Base-by-base conservation (phyloP, 2,113 vertebrate species). In the Corythornis vintsioides region DNA sequence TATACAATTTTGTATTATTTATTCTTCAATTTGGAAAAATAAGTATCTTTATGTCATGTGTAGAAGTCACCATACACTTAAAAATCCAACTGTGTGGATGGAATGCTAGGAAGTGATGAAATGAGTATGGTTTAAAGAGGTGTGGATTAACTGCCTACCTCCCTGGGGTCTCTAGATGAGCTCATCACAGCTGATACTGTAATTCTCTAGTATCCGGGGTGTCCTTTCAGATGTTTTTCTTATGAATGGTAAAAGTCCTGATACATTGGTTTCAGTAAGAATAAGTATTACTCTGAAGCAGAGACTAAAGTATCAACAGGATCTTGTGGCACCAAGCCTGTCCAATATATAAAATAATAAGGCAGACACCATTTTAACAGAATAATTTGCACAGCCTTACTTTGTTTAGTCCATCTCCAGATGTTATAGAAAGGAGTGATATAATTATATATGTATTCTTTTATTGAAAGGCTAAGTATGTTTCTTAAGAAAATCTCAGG, bases 171-270 rank as follows among this genome's bases (percentile, higher is more conserved):
- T 45, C n/a, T 28, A 7, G 9, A 15, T 1, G 15, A 55, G 45
- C 48, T 71, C 2, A 0, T 9, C 48, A 21, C 2, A 5, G 20
- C 72, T 69, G 17, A 56, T 61, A 10, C 0, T 63, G 16, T 47
- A 22, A 40, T 47, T 9, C 25, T 70, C 0, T 22, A 55, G 3
- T 25, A 1, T 3, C 0, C 10, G 29, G 31, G 11, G 1, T 53
- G 22, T 67, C 21, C 6, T 21, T 89, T 80, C 13, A 63, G 28
- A 5, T 15, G 20, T 63, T 90, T 90, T 20, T 42, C 13, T 64
- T 29, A 19, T 10, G 28, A 26, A 21, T 50, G 20, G 47, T 60
- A 70, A 13, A 22, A 64, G 38, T 70, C 28, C 56, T 81, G 55
- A 22, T 29, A 56, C 7, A 1, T 2, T 67, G 43, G 21, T 18